Percentiles rank a stretch among this genome's conserved stretches.
These are phyloP conservation scores for Mythimna lalbum DNA, from an alignment of 2,888 invertebrate genomes.

Conservation along the genomic window DNA sequence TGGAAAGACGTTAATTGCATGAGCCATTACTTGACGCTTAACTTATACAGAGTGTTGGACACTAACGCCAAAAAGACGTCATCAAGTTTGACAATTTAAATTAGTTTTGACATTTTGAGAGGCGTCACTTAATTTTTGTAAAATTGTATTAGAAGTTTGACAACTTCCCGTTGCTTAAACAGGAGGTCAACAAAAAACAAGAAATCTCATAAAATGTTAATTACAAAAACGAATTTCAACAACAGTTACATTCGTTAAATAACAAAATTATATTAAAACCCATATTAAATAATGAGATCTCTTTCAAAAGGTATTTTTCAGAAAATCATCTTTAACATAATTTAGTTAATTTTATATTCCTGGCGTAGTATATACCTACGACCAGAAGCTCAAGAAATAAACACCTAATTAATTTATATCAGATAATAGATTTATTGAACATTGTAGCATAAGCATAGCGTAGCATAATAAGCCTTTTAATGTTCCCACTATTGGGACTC, in stretches of 20 bases:
- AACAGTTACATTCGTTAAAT: neutral
- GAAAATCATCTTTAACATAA: neutral
- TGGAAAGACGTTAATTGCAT: slow-evolving; percentile 31
- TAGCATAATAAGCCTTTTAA: too few species aligned
- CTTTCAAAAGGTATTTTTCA: neutral
- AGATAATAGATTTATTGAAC: too few species aligned
- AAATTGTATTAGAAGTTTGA: neutral
- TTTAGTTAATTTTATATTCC: too few species aligned
- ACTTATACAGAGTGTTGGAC: slow-evolving; percentile 30
- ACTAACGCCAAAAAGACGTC: neutral
- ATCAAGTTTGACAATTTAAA: slow-evolving; percentile 7
- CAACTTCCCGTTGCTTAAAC: neutral
- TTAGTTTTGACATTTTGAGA: neutral
- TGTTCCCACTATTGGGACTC: too few species aligned
- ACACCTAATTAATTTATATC: too few species aligned
- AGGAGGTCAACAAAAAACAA: neutral
- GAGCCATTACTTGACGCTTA: slow-evolving; percentile 27
- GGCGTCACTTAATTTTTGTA: neutral
- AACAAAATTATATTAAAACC: neutral
- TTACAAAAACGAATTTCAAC: neutral
- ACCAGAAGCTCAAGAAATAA: too few species aligned
- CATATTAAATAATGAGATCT: neutral
- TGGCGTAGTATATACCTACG: too few species aligned
- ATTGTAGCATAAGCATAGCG: too few species aligned
- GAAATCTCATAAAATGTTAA: neutral